Evolutionary conservation across 2,113 vertebrate genomes (phyloP).

Genomic region (Sturnira hondurensis): DNA sequence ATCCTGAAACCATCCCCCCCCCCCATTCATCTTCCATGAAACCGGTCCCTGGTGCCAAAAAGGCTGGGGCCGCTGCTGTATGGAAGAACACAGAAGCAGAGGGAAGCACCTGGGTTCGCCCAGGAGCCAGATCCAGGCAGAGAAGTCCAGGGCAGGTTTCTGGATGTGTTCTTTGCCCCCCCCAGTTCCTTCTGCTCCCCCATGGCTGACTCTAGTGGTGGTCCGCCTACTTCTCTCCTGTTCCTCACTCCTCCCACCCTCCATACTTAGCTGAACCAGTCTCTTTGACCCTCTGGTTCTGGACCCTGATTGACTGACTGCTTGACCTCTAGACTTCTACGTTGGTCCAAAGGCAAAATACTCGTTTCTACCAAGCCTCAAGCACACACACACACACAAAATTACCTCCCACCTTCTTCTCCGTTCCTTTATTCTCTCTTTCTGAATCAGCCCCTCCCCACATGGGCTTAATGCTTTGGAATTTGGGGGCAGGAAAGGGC

Average conservation of each 20-base stretch:
- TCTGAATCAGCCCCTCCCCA: neutral
- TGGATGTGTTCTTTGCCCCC: neutral
- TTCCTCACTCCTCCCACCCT: neutral
- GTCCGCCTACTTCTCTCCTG: neutral
- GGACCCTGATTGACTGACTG: neutral
- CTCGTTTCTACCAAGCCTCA: neutral
- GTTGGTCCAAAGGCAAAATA: neutral
- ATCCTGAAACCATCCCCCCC: too few relatives aligned
- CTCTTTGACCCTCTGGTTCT: neutral
- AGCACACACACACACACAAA: neutral
- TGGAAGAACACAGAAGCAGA: neutral
- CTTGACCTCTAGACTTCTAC: neutral
- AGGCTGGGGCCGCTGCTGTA: too few relatives aligned
- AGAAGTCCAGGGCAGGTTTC: neutral
- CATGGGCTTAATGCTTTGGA: neutral
- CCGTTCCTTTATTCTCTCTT: neutral
- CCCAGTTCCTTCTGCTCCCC: neutral
- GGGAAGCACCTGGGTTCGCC: neutral
- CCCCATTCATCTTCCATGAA: too few relatives aligned
- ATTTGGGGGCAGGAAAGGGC: neutral
- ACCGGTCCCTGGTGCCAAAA: too few relatives aligned
- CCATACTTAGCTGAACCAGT: neutral
- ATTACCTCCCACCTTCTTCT: neutral
- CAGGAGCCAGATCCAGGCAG: neutral
- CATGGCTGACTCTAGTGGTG: neutral